These are phyloP conservation scores for Emmelina monodactyla DNA, from an alignment of 2,888 invertebrate species.

Conservation along the genomic window DNA sequence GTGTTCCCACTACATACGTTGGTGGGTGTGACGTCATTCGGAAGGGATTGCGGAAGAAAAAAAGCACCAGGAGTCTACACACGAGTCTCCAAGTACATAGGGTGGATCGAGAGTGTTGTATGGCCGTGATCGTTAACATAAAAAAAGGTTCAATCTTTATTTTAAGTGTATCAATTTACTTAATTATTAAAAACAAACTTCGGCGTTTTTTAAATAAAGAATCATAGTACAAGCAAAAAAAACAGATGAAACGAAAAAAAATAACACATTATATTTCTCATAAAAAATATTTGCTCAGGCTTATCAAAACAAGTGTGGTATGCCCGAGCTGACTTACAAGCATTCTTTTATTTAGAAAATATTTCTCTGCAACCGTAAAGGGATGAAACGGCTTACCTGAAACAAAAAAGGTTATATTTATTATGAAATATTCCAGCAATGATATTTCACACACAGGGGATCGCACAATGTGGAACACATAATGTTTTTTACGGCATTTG, in stretches of 20 bases:
- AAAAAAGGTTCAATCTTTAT: neutral
- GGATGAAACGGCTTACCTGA: constrained; percentile 38
- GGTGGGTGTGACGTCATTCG: constrained; percentile 62
- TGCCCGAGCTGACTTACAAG: constrained; percentile 8
- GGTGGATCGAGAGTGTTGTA: constrained; percentile 57
- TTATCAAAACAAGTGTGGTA: no score
- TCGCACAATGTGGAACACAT: no score
- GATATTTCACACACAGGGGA: no score
- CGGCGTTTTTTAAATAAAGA: no score
- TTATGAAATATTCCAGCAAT: no score
- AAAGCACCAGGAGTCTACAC: constrained; percentile 63
- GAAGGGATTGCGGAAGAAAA: constrained; percentile 56
- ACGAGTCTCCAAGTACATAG: constrained; percentile 45
- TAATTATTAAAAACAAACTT: no score
- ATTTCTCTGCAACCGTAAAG: constrained; percentile 22
- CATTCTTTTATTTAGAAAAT: constrained; percentile 19
- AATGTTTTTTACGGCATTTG: no score
- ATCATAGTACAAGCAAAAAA: no score
- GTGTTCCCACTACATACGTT: constrained; percentile 49
- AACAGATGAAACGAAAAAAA: no score
- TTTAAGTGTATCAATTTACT: no score
- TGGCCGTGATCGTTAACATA: constrained; percentile 32
- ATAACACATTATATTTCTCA: no score
- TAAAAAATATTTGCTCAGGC: no score
- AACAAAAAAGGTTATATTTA: constrained; percentile 33